Conservation (phyloP, 2,888 invertebrate species). For the Pomacea canaliculata region DNA sequence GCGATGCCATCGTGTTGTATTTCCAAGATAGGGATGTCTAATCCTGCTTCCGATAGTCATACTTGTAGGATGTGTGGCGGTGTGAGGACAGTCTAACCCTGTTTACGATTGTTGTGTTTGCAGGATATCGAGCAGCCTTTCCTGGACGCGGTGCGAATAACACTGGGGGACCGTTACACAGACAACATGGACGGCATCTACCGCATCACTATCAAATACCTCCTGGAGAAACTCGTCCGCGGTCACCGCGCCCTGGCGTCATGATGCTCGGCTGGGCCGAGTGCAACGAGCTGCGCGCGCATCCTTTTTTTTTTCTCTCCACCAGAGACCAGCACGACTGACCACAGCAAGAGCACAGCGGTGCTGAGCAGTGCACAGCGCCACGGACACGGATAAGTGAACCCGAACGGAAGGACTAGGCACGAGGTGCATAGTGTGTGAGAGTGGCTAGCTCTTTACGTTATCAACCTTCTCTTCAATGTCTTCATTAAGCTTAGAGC, state of each 20-base stretch:
- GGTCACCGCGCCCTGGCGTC: constrained; percentile 70
- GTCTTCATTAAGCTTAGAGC: background rate
- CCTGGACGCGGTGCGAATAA: constrained; percentile 85
- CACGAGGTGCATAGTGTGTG: background rate
- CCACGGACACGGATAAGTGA: background rate
- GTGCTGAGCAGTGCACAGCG: background rate
- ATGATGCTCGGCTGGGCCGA: constrained; percentile 5
- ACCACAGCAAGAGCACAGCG: background rate
- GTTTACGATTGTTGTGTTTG: constrained; percentile 31
- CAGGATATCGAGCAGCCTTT: constrained; percentile 92
- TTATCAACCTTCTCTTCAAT: too few relatives aligned
- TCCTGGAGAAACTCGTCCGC: constrained; percentile 84
- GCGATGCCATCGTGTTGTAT: too few relatives aligned
- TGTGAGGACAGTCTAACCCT: too few relatives aligned
- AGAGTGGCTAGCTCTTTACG: too few relatives aligned
- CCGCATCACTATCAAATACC: constrained; percentile 87
- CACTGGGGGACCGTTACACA: constrained; percentile 89
- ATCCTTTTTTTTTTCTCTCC: background rate
- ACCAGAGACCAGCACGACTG: background rate
- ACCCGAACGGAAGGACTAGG: background rate
- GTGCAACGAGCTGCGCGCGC: background rate
- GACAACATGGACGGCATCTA: constrained; percentile 91
- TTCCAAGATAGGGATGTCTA: too few relatives aligned
- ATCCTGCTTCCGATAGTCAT: too few relatives aligned
- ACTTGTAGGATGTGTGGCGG: too few relatives aligned